These are phyloP conservation scores for Cataglyphis altisquamis DNA, from an alignment of 2,888 invertebrate species.

Conservation along the genomic window DNA sequence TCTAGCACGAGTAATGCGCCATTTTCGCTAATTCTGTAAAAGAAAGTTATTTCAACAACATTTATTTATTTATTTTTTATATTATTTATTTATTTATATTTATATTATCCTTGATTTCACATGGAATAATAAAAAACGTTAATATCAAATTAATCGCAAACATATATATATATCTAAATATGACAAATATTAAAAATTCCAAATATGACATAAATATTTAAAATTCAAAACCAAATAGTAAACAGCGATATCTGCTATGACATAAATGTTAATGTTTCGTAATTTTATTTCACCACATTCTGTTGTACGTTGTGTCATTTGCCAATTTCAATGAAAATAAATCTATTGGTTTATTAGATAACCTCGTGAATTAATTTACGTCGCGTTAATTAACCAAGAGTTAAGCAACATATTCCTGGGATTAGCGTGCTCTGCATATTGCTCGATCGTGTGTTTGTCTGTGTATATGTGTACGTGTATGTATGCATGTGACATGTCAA, in stretches of 20 bases:
- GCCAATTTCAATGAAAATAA: constrained; percentile 2
- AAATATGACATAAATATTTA: background rate
- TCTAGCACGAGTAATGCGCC: background rate
- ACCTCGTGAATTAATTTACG: constrained; percentile 16
- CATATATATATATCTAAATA: no score
- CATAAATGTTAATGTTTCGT: background rate
- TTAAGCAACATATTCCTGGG: background rate
- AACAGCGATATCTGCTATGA: background rate
- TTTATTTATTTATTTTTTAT: background rate
- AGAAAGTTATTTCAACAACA: background rate
- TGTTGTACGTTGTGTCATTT: background rate
- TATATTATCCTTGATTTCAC: background rate
- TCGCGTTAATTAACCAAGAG: constrained; percentile 27
- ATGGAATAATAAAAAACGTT: background rate
- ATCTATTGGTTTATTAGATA: constrained; percentile 13
- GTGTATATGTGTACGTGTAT: no score
- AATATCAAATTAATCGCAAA: background rate
- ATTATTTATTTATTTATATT: background rate
- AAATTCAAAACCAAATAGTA: background rate
- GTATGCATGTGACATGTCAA: background rate
- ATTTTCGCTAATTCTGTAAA: background rate
- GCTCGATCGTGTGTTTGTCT: background rate
- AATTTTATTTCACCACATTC: background rate
- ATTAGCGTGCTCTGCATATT: background rate
- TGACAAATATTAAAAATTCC: no score